A percentile compares a stretch with the other conserved stretches of the same genome.
Evolutionary conservation across 2,888 invertebrate species (phyloP).

Genomic region (Scaptomyza polygonia): DNA sequence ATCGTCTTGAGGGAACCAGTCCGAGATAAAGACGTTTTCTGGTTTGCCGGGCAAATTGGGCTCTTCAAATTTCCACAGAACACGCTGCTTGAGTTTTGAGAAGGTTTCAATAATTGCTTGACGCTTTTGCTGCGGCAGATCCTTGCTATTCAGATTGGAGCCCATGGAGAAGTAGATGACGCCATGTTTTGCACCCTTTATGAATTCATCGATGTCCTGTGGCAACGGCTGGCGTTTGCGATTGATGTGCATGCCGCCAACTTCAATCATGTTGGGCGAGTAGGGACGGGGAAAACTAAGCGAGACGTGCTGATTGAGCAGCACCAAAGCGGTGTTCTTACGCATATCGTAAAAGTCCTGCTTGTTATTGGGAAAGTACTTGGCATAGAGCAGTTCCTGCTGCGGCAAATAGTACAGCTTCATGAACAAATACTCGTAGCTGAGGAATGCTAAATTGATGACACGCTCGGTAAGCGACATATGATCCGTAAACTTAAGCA

Average conservation of each 20-base stretch:
- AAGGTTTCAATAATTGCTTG: slow-evolving; percentile 72
- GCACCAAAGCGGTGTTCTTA: slow-evolving; percentile 76
- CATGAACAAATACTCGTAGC: slow-evolving; percentile 65
- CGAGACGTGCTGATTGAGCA: slow-evolving; percentile 82
- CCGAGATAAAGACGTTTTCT: slow-evolving; percentile 81
- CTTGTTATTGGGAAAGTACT: slow-evolving; percentile 75
- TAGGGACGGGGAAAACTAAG: slow-evolving; percentile 82
- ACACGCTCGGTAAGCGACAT: slow-evolving; percentile 83
- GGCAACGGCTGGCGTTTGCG: slow-evolving; percentile 77
- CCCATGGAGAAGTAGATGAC: slow-evolving; percentile 85
- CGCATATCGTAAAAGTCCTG: slow-evolving; percentile 69
- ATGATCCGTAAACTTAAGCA: slow-evolving; percentile 76
- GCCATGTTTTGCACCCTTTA: slow-evolving; percentile 84
- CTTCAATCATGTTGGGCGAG: slow-evolving; percentile 83
- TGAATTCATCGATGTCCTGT: slow-evolving; percentile 81
- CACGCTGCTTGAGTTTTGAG: slow-evolving; percentile 80
- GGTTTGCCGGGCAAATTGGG: slow-evolving; percentile 76
- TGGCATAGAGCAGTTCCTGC: slow-evolving; percentile 73
- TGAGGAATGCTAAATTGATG: slow-evolving; percentile 74
- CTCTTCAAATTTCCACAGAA: slow-evolving; percentile 85
- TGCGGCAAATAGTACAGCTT: slow-evolving; percentile 75
- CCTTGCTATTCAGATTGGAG: slow-evolving; percentile 79
- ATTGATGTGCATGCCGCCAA: slow-evolving; percentile 84
- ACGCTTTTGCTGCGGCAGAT: slow-evolving; percentile 71
- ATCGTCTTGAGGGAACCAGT: slow-evolving; percentile 85